Percentiles rank a stretch among this genome's conserved stretches.
Evolutionary conservation across 2,113 vertebrate genomes (phyloP).

Genomic region (Otolemur garnettii): DNA sequence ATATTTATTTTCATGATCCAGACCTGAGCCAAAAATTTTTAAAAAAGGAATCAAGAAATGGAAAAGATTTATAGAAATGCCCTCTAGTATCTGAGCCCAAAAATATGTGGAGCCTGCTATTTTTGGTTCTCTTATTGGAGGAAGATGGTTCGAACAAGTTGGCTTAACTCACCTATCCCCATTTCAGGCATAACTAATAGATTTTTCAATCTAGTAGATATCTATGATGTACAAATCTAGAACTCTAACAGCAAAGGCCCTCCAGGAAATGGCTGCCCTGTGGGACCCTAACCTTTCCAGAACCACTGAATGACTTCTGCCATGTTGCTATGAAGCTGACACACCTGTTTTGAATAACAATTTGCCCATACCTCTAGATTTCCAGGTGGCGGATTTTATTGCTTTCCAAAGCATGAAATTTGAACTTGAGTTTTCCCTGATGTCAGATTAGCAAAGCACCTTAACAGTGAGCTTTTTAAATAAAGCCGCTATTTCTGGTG

Average conservation of each 20-base stretch:
- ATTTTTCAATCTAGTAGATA: background rate
- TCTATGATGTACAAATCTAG: background rate
- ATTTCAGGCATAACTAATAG: background rate
- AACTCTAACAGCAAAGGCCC: background rate
- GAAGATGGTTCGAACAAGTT: background rate
- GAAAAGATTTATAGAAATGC: conserved; percentile 36
- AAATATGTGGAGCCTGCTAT: background rate
- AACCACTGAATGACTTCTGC: background rate
- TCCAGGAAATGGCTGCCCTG: background rate
- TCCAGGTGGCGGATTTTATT: conserved; percentile 74
- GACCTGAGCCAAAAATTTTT: background rate
- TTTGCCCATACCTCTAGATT: conserved; percentile 56
- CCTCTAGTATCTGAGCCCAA: conserved; percentile 13
- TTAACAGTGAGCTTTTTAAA: conserved; percentile 76
- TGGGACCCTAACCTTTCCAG: conserved; percentile 41
- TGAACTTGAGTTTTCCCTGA: conserved; percentile 68
- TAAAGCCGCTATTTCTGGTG: conserved; percentile 70
- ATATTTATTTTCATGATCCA: conserved; percentile 49
- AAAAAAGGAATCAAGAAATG: conserved; percentile 18
- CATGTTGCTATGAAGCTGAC: background rate
- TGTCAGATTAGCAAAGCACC: conserved; percentile 73
- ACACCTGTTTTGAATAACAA: conserved; percentile 76
- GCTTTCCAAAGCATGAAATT: conserved; percentile 81
- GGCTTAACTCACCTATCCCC: background rate
- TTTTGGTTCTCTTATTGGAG: conserved; percentile 36